These are phyloP conservation scores for Microctonus brassicae DNA, from an alignment of 2,888 invertebrate species.

Conservation along the genomic window DNA sequence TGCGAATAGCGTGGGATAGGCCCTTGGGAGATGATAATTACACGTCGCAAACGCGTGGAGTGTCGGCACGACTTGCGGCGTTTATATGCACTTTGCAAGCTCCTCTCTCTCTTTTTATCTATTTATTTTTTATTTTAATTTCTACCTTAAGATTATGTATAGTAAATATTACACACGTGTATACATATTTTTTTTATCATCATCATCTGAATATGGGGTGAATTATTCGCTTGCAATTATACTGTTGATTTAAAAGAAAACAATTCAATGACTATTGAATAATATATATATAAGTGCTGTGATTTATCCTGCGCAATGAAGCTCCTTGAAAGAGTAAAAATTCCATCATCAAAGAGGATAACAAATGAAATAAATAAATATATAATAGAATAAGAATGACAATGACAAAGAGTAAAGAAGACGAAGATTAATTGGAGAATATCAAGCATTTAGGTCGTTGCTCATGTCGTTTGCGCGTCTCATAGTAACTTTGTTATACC, in stretches of 20 bases:
- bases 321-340: neutral
- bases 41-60: constrained; percentile 41
- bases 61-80: constrained; percentile 27
- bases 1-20: constrained; percentile 64
- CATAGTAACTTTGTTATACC: constrained; percentile 9
- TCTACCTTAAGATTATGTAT: neutral
- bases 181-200: neutral
- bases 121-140: neutral
- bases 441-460: constrained; percentile 34
- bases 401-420: constrained; percentile 17
- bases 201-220: neutral
- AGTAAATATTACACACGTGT: no score
- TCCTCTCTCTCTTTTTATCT: neutral
- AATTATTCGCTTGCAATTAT: no score
- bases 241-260: neutral
- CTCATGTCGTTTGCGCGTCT: constrained; percentile 25
- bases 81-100: constrained; percentile 12
- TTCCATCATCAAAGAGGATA: neutral
- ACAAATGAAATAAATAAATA: constrained; percentile 2
- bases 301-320: no score
- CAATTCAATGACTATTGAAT: no score
- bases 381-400: constrained; percentile 13
- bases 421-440: constrained; percentile 7
- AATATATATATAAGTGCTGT: no score
- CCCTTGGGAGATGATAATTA: constrained; percentile 66